Evolutionary conservation across 2,113 vertebrate species (phyloP).

Genomic region (Platycercus adscitus): DNA sequence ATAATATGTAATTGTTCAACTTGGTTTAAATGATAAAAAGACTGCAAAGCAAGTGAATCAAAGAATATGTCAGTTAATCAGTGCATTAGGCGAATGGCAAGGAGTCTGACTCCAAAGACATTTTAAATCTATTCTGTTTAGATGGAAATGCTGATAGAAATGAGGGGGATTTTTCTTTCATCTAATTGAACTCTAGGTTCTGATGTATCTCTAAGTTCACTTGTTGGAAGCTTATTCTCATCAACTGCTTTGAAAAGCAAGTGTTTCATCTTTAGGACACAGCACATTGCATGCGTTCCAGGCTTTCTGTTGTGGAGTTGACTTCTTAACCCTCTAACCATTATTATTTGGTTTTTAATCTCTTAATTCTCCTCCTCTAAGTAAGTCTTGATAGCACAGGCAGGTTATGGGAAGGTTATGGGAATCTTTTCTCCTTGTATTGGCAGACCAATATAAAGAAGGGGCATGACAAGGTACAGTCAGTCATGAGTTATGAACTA

Average conservation of each 20-base stretch:
- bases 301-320: neutral
- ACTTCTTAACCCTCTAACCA: neutral
- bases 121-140: neutral
- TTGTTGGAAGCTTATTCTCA: neutral
- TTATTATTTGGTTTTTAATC: neutral
- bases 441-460: neutral
- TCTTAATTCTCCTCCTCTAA: neutral
- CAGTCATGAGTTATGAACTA: neutral
- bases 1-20: neutral
- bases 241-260: neutral
- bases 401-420: neutral
- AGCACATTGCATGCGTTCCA: neutral
- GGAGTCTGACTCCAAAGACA: neutral
- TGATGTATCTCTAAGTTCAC: neutral
- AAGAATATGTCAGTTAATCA: neutral
- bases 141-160: neutral
- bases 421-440: neutral
- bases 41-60: neutral
- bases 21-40: neutral
- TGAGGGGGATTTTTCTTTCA: conserved; percentile 5
- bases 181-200: neutral
- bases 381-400: neutral
- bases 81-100: neutral
- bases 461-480: neutral
- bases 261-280: neutral